Conservation (phyloP, 2,113 vertebrate genomes). For the Callaeas wilsoni region DNA sequence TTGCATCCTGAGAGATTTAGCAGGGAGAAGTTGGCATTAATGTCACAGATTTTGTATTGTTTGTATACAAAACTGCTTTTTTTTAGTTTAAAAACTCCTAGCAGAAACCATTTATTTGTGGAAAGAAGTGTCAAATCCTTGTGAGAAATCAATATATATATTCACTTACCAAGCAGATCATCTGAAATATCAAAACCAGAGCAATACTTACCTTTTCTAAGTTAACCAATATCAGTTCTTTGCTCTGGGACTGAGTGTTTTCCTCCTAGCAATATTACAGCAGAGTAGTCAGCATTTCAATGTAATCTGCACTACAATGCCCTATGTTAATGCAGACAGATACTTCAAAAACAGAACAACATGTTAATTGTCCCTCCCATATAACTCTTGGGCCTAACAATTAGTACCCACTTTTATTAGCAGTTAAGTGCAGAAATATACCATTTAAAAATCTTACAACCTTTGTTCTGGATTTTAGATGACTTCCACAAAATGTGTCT, state of each 20-base stretch:
- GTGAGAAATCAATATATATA: background rate
- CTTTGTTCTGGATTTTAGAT: conserved; percentile 49
- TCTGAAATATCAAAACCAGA: background rate
- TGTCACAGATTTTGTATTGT: background rate
- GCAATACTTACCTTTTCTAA: background rate
- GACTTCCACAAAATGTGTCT: conserved; percentile 8
- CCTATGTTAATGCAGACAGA: conserved; percentile 59
- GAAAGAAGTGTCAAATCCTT: background rate
- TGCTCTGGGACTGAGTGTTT: background rate
- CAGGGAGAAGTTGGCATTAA: background rate
- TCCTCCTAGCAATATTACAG: background rate
- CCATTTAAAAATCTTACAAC: conserved; percentile 33
- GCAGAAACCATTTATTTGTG: background rate
- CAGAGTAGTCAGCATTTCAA: conserved; percentile 57
- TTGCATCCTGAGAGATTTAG: background rate
- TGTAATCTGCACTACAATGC: conserved; percentile 65
- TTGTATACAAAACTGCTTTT: background rate
- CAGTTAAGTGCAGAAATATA: conserved; percentile 52
- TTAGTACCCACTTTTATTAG: conserved; percentile 64
- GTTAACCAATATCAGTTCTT: background rate
- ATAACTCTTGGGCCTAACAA: conserved; percentile 53
- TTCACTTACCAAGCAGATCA: background rate
- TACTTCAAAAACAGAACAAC: conserved; percentile 59
- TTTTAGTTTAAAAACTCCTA: background rate
- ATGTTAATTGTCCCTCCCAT: conserved; percentile 55